Conservation (phyloP, 2,797 vertebrate genomes). For the Pteronotus mesoamericanus region DNA sequence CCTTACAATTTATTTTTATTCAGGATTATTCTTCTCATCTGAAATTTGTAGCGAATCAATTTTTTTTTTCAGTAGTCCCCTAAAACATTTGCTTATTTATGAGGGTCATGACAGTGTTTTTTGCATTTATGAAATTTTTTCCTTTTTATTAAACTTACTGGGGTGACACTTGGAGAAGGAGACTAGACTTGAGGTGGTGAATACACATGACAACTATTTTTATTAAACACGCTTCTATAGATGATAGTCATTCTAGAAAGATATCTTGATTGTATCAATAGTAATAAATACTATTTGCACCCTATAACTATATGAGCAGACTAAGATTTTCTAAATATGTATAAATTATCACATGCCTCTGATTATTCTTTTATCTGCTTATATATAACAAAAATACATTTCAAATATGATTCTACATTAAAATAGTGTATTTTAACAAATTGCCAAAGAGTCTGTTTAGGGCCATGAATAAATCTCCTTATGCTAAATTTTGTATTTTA, state of each 20-base stretch:
- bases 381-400: background rate
- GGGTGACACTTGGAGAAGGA: background rate
- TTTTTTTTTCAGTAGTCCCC: background rate
- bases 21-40: background rate
- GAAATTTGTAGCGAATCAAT: background rate
- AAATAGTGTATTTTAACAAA: background rate
- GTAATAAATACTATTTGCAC: background rate
- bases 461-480: background rate
- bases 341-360: background rate
- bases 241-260: background rate
- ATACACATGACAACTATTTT: background rate
- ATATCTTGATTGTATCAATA: background rate
- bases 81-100: background rate
- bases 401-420: background rate
- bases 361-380: background rate
- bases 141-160: background rate
- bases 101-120: background rate
- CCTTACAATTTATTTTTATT: background rate
- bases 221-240: background rate
- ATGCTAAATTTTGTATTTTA: background rate
- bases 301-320: background rate
- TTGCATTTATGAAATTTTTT: background rate
- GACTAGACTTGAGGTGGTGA: background rate
- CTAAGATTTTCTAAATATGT: background rate
- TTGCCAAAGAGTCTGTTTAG: background rate